Evolutionary conservation across 2,888 invertebrate species (phyloP).

Genomic region (Bombylius discolor): DNA sequence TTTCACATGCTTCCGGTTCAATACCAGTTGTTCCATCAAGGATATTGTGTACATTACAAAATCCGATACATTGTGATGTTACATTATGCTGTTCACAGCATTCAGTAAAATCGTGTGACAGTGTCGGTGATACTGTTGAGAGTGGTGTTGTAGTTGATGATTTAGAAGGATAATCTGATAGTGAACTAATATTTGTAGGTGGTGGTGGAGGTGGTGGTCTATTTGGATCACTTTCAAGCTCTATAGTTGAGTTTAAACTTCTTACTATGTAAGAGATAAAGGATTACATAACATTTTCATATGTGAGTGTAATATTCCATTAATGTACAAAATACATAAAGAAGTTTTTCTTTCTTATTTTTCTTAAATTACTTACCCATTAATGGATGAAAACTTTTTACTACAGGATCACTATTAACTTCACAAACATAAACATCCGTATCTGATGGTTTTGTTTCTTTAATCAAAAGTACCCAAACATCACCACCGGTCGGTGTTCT

Average conservation of each 20-base stretch:
- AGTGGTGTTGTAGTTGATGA: background rate
- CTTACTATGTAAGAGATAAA: too few species aligned
- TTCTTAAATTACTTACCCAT: conserved; percentile 43
- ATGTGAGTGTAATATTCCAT: too few species aligned
- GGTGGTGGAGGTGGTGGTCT: too few species aligned
- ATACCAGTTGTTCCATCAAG: conserved; percentile 62
- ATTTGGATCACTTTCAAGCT: too few species aligned
- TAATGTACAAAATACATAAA: too few species aligned
- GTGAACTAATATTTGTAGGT: too few species aligned
- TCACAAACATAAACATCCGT: conserved; percentile 72
- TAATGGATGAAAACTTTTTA: conserved; percentile 65
- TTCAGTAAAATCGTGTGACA: conserved; percentile 64
- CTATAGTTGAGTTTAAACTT: too few species aligned
- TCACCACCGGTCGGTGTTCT: conserved; percentile 51
- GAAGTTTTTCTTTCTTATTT: too few species aligned
- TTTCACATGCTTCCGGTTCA: conserved; percentile 68
- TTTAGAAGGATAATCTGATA: too few species aligned
- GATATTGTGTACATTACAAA: conserved; percentile 69
- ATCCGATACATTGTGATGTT: conserved; percentile 58
- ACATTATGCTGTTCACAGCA: conserved; percentile 63
- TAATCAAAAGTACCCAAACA: conserved; percentile 74
- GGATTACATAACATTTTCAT: too few species aligned
- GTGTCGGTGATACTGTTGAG: conserved; percentile 28
- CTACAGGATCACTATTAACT: conserved; percentile 65
- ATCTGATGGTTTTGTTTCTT: conserved; percentile 52